These are phyloP conservation scores for Chaenocephalus aceratus DNA, from an alignment of 2,113 vertebrate genomes.

Conservation along the genomic window DNA sequence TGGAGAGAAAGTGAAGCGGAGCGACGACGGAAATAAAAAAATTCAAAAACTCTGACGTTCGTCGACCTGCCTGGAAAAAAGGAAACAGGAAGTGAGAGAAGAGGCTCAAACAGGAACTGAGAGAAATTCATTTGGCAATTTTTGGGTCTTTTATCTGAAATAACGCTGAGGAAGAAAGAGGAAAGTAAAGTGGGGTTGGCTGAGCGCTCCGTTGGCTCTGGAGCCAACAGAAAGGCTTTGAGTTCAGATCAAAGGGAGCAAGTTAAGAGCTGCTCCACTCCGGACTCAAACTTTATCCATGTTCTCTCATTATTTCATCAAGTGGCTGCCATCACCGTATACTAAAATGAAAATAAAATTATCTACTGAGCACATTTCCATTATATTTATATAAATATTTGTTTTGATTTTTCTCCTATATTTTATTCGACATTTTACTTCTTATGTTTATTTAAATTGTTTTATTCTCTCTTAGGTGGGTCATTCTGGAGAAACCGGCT, in stretches of 20 bases:
- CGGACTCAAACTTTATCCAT: slow-evolving; percentile 21
- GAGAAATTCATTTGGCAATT: slow-evolving; percentile 54
- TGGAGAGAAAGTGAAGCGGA: slow-evolving; percentile 34
- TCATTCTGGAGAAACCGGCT: too few relatives aligned
- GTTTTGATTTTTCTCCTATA: too few relatives aligned
- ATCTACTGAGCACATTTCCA: too few relatives aligned
- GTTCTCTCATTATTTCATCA: slow-evolving; percentile 45
- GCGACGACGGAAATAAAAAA: not conserved
- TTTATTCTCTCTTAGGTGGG: too few relatives aligned
- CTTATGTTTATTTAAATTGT: too few relatives aligned
- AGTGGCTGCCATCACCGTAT: not conserved
- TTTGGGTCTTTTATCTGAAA: slow-evolving; percentile 46
- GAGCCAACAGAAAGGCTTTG: slow-evolving; percentile 65
- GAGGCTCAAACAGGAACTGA: slow-evolving; percentile 5
- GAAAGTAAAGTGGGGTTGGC: slow-evolving; percentile 51
- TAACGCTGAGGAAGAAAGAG: slow-evolving; percentile 43
- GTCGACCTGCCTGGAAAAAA: slow-evolving; percentile 44
- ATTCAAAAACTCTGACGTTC: slow-evolving; percentile 13
- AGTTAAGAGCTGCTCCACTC: slow-evolving; percentile 44
- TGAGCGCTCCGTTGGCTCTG: slow-evolving; percentile 31
- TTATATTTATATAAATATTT: too few relatives aligned
- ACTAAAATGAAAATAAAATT: too few relatives aligned
- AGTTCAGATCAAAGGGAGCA: slow-evolving; percentile 53
- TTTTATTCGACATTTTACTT: too few relatives aligned
- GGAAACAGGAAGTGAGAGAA: too few relatives aligned